Percentiles rank a stretch among this genome's conserved stretches.
Conservation (phyloP, 1,140 invertebrate species). For the Physella acuta region DNA sequence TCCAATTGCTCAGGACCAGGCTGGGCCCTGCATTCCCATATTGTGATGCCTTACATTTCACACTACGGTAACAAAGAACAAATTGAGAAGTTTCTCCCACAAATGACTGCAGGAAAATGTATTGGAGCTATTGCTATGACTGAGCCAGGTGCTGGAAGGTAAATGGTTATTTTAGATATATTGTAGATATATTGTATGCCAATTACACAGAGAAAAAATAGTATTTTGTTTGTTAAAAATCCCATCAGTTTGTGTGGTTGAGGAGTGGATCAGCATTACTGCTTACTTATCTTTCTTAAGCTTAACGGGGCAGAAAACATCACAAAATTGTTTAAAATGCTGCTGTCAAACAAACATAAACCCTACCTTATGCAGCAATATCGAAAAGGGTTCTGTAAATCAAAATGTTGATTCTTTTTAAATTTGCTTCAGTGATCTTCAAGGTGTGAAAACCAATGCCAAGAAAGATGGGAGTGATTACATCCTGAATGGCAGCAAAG, state of each 20-base stretch:
- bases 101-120: constrained; percentile 57
- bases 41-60: constrained; percentile 63
- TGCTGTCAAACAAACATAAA: no score
- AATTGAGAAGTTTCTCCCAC: constrained; percentile 60
- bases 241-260: neutral
- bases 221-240: neutral
- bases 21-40: constrained; percentile 62
- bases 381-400: no score
- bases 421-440: constrained; percentile 57
- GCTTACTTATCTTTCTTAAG: neutral
- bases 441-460: constrained; percentile 61
- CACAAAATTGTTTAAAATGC: no score
- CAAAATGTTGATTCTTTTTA: no score
- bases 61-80: constrained; percentile 62
- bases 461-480: constrained; percentile 61
- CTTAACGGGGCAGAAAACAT: no score
- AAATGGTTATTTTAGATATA: constrained; percentile 15
- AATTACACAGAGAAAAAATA: no score
- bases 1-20: constrained; percentile 60
- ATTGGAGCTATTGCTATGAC: constrained; percentile 64
- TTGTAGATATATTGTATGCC: no score
- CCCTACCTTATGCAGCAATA: no score
- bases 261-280: neutral
- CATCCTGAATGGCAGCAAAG: constrained; percentile 63
- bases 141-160: constrained; percentile 63